Evolutionary conservation across 2,113 vertebrate species (phyloP).

Genomic region (Muntiacus reevesi): DNA sequence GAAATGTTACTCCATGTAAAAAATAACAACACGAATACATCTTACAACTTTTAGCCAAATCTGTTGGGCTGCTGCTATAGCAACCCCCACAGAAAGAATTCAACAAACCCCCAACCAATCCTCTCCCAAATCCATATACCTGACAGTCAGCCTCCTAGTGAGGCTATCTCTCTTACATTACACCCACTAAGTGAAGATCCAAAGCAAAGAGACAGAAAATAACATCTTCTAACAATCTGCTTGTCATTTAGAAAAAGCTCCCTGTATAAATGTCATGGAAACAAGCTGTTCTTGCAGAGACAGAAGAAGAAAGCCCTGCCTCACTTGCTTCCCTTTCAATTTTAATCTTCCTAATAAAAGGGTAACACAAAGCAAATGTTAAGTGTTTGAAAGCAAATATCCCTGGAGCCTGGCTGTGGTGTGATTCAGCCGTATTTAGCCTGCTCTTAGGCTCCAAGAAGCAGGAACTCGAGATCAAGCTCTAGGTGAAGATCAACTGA

Average conservation of each 20-base stretch:
- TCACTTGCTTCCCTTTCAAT: slow-evolving; percentile 52
- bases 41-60: slow-evolving; percentile 58
- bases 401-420: neutral
- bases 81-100: slow-evolving; percentile 41
- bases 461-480: neutral
- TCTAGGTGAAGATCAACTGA: neutral
- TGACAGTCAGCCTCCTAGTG: slow-evolving; percentile 50
- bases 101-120: neutral
- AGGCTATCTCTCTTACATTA: slow-evolving; percentile 67
- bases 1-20: slow-evolving; percentile 37
- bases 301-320: slow-evolving; percentile 61
- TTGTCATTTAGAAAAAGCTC: slow-evolving; percentile 81
- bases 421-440: neutral
- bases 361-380: slow-evolving; percentile 72
- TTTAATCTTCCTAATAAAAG: slow-evolving; percentile 72
- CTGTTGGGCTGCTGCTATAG: slow-evolving; percentile 55
- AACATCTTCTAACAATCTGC: slow-evolving; percentile 71
- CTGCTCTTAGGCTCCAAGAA: neutral
- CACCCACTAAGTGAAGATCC: slow-evolving; percentile 64
- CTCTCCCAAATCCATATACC: neutral
- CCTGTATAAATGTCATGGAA: slow-evolving; percentile 79
- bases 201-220: slow-evolving; percentile 66
- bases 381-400: slow-evolving; percentile 73
- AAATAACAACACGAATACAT: slow-evolving; percentile 19
- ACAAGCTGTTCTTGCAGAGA: slow-evolving; percentile 72